Evolutionary conservation across 2,797 vertebrate species (phyloP).

Genomic region (Eulemur coronatus): DNA sequence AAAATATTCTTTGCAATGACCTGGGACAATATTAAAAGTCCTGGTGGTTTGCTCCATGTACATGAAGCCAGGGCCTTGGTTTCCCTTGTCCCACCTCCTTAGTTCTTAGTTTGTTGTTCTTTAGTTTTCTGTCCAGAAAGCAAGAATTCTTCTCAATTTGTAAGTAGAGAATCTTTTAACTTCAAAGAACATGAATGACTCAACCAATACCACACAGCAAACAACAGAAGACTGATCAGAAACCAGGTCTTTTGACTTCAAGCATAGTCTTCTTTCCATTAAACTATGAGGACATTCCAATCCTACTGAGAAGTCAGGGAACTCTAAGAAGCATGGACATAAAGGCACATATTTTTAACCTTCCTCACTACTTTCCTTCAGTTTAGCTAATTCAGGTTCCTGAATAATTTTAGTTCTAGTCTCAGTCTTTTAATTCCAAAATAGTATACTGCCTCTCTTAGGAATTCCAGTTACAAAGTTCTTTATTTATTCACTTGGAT

Average conservation of each 20-base stretch:
- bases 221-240: slow-evolving; percentile 1
- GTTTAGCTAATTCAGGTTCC: slow-evolving; percentile 17
- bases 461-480: slow-evolving; percentile 38
- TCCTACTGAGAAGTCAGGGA: slow-evolving; percentile 33
- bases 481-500: slow-evolving; percentile 45
- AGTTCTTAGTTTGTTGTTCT: background rate
- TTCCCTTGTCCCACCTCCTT: background rate
- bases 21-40: background rate
- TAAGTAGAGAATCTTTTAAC: background rate
- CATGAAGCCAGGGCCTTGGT: background rate
- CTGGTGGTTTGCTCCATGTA: background rate
- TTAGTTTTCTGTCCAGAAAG: background rate
- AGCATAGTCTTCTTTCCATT: slow-evolving; percentile 14
- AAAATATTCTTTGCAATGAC: slow-evolving; percentile 18
- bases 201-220: slow-evolving; percentile 25
- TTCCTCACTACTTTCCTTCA: slow-evolving; percentile 55
- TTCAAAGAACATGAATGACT: slow-evolving; percentile 34
- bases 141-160: slow-evolving; percentile 23
- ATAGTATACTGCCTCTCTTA: slow-evolving; percentile 4
- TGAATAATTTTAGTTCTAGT: slow-evolving; percentile 42
- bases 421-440: slow-evolving; percentile 25
- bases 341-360: slow-evolving; percentile 57
- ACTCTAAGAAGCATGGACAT: slow-evolving; percentile 35
- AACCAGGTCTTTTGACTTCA: slow-evolving; percentile 29
- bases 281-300: slow-evolving; percentile 27